Percentiles rank a stretch among this genome's conserved stretches.
phyloP scores from a whole-genome alignment of 2,797 vertebrate species.

The Enteromius anoplus region DNA sequence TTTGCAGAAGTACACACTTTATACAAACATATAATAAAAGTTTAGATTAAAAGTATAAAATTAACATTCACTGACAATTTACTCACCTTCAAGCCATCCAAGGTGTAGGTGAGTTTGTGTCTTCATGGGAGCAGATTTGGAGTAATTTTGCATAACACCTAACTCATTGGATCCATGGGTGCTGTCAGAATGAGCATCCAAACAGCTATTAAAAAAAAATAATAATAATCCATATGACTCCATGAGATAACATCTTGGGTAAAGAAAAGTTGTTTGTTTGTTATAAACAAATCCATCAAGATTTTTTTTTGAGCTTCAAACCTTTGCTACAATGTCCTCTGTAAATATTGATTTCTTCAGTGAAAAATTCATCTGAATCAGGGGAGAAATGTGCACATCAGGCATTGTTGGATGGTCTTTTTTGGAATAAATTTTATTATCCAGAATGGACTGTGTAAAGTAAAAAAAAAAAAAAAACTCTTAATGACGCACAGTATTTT shows the following conservation, averaged over 20 bases:
- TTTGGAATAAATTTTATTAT: background rate
- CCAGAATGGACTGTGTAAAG: background rate
- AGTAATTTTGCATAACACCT: background rate
- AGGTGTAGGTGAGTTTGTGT: background rate
- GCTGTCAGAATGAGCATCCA: background rate
- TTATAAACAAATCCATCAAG: background rate
- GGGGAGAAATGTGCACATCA: background rate
- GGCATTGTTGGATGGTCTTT: background rate
- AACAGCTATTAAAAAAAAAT: background rate
- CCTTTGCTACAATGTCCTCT: background rate
- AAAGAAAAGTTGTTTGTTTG: background rate
- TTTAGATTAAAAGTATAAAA: background rate
- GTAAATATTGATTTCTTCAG: background rate
- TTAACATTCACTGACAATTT: background rate
- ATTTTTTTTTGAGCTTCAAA: background rate
- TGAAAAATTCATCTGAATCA: background rate
- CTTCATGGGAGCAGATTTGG: background rate
- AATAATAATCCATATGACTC: background rate
- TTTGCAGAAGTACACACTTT: background rate
- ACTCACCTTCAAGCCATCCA: background rate
- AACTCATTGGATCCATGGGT: background rate
- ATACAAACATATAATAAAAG: background rate
- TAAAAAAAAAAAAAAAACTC: background rate
- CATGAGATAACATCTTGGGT: background rate
- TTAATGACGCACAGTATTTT: background rate